phyloP scores from a whole-genome alignment of 1,140 invertebrate genomes.

The Drosophila watanabei region DNA sequence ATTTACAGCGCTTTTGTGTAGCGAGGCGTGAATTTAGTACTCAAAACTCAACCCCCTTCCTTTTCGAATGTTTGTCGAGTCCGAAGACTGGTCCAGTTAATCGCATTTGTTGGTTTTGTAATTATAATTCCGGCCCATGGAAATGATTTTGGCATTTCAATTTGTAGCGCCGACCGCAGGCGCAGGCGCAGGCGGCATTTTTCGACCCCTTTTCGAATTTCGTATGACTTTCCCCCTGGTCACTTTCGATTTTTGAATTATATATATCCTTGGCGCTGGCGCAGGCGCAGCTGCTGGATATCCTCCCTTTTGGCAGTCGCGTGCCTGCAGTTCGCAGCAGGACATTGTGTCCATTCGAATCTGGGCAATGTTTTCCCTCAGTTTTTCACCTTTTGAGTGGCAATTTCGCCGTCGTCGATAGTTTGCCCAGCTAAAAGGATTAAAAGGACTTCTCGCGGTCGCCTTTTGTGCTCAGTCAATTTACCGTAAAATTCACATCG shows the following conservation, averaged over 20 bases:
- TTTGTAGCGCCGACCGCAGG: slow-evolving; percentile 70
- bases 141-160: slow-evolving; percentile 79
- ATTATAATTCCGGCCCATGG: slow-evolving; percentile 63
- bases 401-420: slow-evolving; percentile 44
- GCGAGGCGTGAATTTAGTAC: slow-evolving; percentile 81
- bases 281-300: slow-evolving; percentile 58
- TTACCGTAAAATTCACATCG: slow-evolving; percentile 70
- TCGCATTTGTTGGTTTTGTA: slow-evolving; percentile 76
- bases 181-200: slow-evolving; percentile 17
- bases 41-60: slow-evolving; percentile 40
- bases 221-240: slow-evolving; percentile 13
- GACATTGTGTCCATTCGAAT: slow-evolving; percentile 34
- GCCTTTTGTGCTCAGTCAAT: slow-evolving; percentile 65
- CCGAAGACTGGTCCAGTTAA: slow-evolving; percentile 51
- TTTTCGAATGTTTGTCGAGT: background rate
- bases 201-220: slow-evolving; percentile 59
- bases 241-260: slow-evolving; percentile 25
- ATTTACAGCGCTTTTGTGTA: slow-evolving; percentile 85
- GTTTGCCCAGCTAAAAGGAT: slow-evolving; percentile 62
- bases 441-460: slow-evolving; percentile 56
- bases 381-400: slow-evolving; percentile 81
- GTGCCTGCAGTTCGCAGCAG: slow-evolving; percentile 67
- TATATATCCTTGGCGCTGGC: slow-evolving; percentile 34
- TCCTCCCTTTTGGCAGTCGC: slow-evolving; percentile 33
- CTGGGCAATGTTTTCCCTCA: slow-evolving; percentile 58